These are phyloP conservation scores for Empidonax traillii DNA, from an alignment of 2,113 vertebrate genomes.

Conservation along the genomic window DNA sequence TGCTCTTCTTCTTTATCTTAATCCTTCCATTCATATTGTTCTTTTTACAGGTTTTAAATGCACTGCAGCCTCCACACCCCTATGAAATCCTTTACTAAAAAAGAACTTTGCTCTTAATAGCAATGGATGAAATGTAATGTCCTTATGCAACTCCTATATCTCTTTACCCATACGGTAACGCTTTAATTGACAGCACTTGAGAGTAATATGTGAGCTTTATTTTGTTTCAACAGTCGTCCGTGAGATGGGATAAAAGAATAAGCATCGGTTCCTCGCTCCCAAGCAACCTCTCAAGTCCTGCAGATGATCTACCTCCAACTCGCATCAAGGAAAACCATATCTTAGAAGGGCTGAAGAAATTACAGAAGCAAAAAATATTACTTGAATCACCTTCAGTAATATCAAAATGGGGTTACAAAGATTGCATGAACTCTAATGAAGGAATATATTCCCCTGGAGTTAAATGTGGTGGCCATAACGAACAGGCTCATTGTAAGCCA, in stretches of 20 bases:
- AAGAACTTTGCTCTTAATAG: slow-evolving; percentile 15
- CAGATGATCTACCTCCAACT: slow-evolving; percentile 84
- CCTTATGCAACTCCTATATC: background rate
- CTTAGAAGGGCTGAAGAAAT: slow-evolving; percentile 85
- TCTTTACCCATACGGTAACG: background rate
- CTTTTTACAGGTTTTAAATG: background rate
- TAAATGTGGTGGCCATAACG: slow-evolving; percentile 77
- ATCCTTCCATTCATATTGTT: slow-evolving; percentile 7
- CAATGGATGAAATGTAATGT: background rate
- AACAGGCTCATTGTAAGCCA: slow-evolving; percentile 53
- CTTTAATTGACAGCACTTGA: background rate
- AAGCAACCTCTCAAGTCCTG: slow-evolving; percentile 80
- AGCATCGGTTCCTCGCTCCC: slow-evolving; percentile 86
- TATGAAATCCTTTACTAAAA: background rate
- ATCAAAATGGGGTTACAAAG: slow-evolving; percentile 88
- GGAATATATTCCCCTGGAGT: slow-evolving; percentile 93
- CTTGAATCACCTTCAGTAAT: slow-evolving; percentile 80
- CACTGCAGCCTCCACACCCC: background rate
- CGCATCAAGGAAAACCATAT: slow-evolving; percentile 89
- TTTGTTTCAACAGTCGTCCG: slow-evolving; percentile 75
- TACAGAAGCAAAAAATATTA: slow-evolving; percentile 82
- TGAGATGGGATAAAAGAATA: slow-evolving; percentile 88
- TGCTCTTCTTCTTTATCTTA: slow-evolving; percentile 35
- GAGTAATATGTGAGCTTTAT: slow-evolving; percentile 6
- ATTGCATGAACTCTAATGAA: slow-evolving; percentile 96